Evolutionary conservation across 2,888 invertebrate species (phyloP).

Genomic region (Steinernema scapterisci): DNA sequence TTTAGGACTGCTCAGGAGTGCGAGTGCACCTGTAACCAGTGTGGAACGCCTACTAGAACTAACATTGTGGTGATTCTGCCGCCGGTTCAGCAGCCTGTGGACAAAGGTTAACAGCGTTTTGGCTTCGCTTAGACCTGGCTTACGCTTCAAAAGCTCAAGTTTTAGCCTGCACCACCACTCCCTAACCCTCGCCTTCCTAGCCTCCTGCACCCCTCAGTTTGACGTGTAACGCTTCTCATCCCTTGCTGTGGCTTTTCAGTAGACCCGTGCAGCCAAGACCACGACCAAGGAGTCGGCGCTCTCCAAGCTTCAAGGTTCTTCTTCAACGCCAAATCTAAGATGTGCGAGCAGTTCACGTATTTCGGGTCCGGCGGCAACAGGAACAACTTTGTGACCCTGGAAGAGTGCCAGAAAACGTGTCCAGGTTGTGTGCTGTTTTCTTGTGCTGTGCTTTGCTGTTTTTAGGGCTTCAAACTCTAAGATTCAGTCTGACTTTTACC

Average conservation of each 20-base stretch:
- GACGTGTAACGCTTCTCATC: conserved; percentile 26
- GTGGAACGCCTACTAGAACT: background rate
- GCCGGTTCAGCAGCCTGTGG: background rate
- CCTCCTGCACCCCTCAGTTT: background rate
- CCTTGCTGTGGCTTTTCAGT: conserved; percentile 65
- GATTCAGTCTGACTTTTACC: background rate
- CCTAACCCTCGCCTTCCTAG: background rate
- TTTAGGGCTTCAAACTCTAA: background rate
- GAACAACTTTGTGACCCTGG: conserved; percentile 64
- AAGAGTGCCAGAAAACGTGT: conserved; percentile 62
- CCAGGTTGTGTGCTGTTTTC: conserved; percentile 52
- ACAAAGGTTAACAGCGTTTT: conserved; percentile 3
- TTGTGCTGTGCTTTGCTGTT: conserved; percentile 7
- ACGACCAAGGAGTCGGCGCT: conserved; percentile 62
- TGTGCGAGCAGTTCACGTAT: conserved; percentile 64
- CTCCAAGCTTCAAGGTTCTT: conserved; percentile 57
- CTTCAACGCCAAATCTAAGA: conserved; percentile 57
- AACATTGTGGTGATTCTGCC: conserved; percentile 25
- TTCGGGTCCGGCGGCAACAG: conserved; percentile 66
- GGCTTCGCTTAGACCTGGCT: background rate
- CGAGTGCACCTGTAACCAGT: background rate
- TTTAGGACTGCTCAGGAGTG: conserved; percentile 32
- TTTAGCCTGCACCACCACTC: background rate
- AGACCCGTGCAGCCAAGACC: conserved; percentile 61
- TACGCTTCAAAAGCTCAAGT: background rate